Conservation (phyloP, 2,113 vertebrate genomes). For the Ictalurus punctatus region DNA sequence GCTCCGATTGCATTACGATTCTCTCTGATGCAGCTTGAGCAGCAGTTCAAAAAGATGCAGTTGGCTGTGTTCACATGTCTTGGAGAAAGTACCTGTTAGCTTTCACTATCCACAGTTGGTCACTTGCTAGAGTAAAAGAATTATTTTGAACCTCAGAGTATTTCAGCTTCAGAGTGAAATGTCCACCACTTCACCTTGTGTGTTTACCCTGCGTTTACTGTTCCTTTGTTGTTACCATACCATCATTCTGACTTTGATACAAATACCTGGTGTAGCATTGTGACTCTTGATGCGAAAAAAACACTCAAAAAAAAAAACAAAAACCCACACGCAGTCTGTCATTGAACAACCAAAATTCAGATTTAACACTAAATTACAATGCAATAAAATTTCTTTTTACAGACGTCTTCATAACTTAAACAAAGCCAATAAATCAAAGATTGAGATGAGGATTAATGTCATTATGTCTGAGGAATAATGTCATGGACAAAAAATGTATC, state of each 20-base stretch:
- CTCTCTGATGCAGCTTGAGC: not conserved
- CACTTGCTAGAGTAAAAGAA: not conserved
- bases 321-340: not conserved
- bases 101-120: not conserved
- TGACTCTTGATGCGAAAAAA: not conserved
- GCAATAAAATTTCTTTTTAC: not conserved
- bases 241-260: slow-evolving; percentile 19
- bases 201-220: slow-evolving; percentile 51
- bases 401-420: not conserved
- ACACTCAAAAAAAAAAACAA: not conserved
- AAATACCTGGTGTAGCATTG: not conserved
- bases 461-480: not conserved
- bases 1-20: not conserved
- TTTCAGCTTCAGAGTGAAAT: slow-evolving; percentile 21
- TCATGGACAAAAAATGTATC: not conserved
- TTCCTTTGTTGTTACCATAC: not conserved
- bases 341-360: not conserved
- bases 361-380: not conserved
- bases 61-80: not conserved
- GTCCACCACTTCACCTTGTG: slow-evolving; percentile 51
- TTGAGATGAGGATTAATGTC: not conserved
- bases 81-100: not conserved
- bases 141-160: not conserved
- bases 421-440: not conserved
- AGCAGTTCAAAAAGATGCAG: not conserved